These are phyloP conservation scores for Bolinopsis microptera DNA, from an alignment of 37 sponge, comb jelly and placozoan genomes.

Conservation along the genomic window DNA sequence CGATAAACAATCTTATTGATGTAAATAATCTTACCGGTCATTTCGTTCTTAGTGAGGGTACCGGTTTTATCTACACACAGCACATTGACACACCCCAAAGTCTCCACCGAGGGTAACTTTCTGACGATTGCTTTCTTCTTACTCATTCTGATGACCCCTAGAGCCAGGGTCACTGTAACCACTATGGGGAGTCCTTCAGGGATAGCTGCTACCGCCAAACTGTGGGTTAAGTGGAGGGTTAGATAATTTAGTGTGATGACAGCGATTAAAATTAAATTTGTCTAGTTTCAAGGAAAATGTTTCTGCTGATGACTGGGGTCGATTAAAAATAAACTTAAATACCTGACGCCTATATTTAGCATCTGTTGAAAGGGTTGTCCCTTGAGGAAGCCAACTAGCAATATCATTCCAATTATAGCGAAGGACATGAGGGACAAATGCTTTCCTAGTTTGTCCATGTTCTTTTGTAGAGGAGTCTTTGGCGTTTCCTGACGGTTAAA, in stretches of 20 bases:
- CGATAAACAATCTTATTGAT: slow-evolving; percentile 66
- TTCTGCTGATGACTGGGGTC: too few species aligned
- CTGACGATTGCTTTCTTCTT: slow-evolving; percentile 89
- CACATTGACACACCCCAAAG: slow-evolving; percentile 96
- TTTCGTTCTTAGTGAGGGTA: slow-evolving; percentile 90
- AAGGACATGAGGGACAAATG: slow-evolving; percentile 94
- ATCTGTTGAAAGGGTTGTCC: slow-evolving; percentile 80
- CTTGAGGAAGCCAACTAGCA: slow-evolving; percentile 81
- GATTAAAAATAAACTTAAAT: too few species aligned
- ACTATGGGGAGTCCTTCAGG: slow-evolving; percentile 99
- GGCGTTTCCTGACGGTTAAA: slow-evolving; percentile 4
- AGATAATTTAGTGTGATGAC: too few species aligned
- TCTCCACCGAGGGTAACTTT: slow-evolving; percentile 93
- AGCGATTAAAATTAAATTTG: too few species aligned
- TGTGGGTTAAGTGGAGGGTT: too few species aligned
- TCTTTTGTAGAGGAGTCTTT: slow-evolving; percentile 65
- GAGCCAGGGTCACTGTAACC: slow-evolving; percentile 97
- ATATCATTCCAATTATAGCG: slow-evolving; percentile 90
- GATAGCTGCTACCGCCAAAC: slow-evolving; percentile 99
- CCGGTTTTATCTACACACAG: slow-evolving; percentile 99
- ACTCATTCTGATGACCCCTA: slow-evolving; percentile 97
- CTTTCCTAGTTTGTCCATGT: slow-evolving; percentile 90
- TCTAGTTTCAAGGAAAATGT: too few species aligned
- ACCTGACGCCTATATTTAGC: slow-evolving; percentile 99
- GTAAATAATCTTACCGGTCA: slow-evolving; percentile 82